Percentiles rank a stretch among this genome's conserved stretches.
These are phyloP conservation scores for Amblyopsis hoosieri DNA, from an alignment of 2,797 vertebrate genomes.

Conservation along the genomic window DNA sequence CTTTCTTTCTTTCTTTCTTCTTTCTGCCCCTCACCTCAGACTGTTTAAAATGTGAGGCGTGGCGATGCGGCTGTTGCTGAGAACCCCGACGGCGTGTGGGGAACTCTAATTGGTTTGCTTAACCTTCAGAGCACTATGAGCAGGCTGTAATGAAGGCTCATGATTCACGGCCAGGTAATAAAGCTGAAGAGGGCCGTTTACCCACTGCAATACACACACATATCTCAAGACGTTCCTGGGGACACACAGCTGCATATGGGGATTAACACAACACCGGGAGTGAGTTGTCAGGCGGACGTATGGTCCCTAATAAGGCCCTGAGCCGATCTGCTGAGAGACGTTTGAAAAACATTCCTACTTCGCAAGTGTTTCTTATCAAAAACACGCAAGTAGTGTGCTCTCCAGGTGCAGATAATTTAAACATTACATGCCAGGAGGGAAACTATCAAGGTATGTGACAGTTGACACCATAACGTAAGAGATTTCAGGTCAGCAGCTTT, in stretches of 20 bases:
- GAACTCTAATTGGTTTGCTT: constrained; percentile 81
- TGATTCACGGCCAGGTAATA: constrained; percentile 77
- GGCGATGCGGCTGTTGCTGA: constrained; percentile 67
- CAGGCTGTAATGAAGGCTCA: constrained; percentile 74
- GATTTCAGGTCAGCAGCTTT: constrained; percentile 35
- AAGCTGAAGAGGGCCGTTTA: constrained; percentile 72
- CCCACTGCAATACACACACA: constrained; percentile 45
- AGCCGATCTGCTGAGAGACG: constrained; percentile 56
- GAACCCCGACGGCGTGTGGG: constrained; percentile 67
- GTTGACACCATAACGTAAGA: constrained; percentile 63
- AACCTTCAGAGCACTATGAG: constrained; percentile 82
- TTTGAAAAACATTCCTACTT: constrained; percentile 62
- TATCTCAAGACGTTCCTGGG: constrained; percentile 48
- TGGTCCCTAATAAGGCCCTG: constrained; percentile 67
- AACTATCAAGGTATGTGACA: constrained; percentile 64
- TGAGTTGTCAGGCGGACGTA: constrained; percentile 67
- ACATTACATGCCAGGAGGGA: constrained; percentile 54
- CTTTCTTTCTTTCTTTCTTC: background rate
- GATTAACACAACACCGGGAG: constrained; percentile 65
- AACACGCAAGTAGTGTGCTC: constrained; percentile 64
- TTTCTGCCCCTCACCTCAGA: constrained; percentile 26
- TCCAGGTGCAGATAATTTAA: constrained; percentile 69
- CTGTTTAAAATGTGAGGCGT: constrained; percentile 73
- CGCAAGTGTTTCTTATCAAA: constrained; percentile 68
- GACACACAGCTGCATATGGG: constrained; percentile 70